These are phyloP conservation scores for Drosophila lini DNA, from an alignment of 1,140 invertebrate genomes.

Conservation along the genomic window DNA sequence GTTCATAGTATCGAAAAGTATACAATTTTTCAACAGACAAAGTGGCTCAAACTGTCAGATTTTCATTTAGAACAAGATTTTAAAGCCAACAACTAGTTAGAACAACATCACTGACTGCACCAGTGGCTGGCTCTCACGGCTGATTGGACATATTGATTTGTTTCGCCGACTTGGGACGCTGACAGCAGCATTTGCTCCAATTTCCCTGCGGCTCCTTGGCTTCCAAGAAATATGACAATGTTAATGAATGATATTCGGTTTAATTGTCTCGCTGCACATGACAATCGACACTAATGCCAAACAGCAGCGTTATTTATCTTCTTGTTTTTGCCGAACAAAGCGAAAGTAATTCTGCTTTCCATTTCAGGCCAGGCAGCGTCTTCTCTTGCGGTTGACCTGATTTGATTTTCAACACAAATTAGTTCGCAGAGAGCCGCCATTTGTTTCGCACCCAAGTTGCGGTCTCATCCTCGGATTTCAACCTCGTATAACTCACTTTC, in stretches of 20 bases:
- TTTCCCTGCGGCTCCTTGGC: conserved; percentile 55
- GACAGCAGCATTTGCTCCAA: conserved; percentile 69
- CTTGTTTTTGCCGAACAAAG: conserved; percentile 45
- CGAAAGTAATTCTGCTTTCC: conserved; percentile 76
- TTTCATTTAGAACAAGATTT: neutral
- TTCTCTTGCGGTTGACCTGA: conserved; percentile 61
- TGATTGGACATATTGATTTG: conserved; percentile 78
- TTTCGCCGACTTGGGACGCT: conserved; percentile 52
- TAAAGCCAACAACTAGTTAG: neutral
- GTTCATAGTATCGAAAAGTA: too few species aligned
- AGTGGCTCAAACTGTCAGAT: too few species aligned
- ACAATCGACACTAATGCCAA: conserved; percentile 47
- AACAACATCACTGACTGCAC: conserved; percentile 8
- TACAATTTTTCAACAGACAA: too few species aligned
- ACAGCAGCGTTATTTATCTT: conserved; percentile 19
- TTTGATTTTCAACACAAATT: conserved; percentile 62
- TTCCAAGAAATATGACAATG: conserved; percentile 74
- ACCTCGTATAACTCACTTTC: conserved; percentile 50
- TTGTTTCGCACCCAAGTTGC: conserved; percentile 55
- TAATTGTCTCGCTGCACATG: conserved; percentile 56
- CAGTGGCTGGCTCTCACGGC: conserved; percentile 46
- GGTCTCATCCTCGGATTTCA: conserved; percentile 57
- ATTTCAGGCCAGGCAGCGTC: conserved; percentile 57
- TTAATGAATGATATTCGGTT: conserved; percentile 56
- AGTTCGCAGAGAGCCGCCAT: conserved; percentile 49